These are phyloP conservation scores for Conchocele bisecta DNA, from an alignment of 2,888 invertebrate species.

Conservation along the genomic window DNA sequence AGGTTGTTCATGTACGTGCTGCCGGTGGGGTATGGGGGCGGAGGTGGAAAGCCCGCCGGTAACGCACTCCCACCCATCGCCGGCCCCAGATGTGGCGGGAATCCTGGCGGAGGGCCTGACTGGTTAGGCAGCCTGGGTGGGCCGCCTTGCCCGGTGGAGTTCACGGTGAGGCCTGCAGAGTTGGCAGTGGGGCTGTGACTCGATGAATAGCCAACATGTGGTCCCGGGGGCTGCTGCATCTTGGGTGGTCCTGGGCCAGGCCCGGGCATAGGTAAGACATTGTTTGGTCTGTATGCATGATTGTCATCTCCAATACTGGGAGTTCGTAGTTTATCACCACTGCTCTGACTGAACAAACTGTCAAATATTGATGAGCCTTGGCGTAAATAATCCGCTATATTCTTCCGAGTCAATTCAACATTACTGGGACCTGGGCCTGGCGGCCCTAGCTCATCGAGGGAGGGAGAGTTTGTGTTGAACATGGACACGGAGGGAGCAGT, in stretches of 20 bases:
- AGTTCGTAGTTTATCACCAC: constrained; percentile 6
- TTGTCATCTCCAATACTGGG: not conserved
- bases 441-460: constrained; percentile 49
- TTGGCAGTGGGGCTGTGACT: constrained; percentile 48
- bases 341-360: constrained; percentile 60
- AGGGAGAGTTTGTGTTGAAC: constrained; percentile 63
- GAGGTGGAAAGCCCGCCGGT: constrained; percentile 70
- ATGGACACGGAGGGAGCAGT: constrained; percentile 61
- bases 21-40: constrained; percentile 73
- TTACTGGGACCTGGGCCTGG: constrained; percentile 76
- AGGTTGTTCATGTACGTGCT: constrained; percentile 71
- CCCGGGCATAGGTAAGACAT: constrained; percentile 31
- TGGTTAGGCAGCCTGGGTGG: constrained; percentile 50
- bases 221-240: constrained; percentile 22
- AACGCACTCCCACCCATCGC: constrained; percentile 37
- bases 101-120: constrained; percentile 45
- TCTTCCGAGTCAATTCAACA: constrained; percentile 80
- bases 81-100: constrained; percentile 46
- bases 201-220: constrained; percentile 60
- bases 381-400: constrained; percentile 81
- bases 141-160: constrained; percentile 51
- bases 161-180: constrained; percentile 52
- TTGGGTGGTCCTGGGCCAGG: constrained; percentile 31
- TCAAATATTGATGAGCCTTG: constrained; percentile 75
- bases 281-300: constrained; percentile 36